These are phyloP conservation scores for Echinometra lucunter DNA, from an alignment of 53 echinoderm and acorn worm genomes.

Conservation along the genomic window DNA sequence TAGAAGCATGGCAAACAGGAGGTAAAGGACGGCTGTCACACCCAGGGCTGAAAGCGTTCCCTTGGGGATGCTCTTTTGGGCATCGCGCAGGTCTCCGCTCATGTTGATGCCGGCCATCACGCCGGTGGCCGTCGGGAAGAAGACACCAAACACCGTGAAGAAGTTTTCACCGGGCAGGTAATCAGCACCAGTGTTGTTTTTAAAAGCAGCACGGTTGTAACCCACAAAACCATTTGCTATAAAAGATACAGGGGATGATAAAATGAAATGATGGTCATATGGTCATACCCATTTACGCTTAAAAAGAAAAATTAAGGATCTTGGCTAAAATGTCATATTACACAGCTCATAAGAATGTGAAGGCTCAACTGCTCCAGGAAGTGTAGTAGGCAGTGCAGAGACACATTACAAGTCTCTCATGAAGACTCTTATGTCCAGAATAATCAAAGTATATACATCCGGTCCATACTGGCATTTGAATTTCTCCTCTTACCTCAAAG, in stretches of 20 bases:
- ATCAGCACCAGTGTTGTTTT: conserved; percentile 85
- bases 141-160: conserved; percentile 98
- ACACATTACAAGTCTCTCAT: too few species aligned
- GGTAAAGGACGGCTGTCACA: conserved; percentile 88
- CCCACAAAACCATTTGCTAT: conserved; percentile 88
- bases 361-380: too few species aligned
- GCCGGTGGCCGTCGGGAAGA: conserved; percentile 98
- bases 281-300: not conserved
- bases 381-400: too few species aligned
- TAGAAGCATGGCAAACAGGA: conserved; percentile 87
- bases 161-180: conserved; percentile 86
- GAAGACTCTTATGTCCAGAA: too few species aligned
- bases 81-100: conserved; percentile 93
- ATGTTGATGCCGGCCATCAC: conserved; percentile 99
- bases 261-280: not conserved
- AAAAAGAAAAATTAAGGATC: too few species aligned
- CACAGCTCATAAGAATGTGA: too few species aligned
- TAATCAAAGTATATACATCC: too few species aligned
- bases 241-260: too few species aligned
- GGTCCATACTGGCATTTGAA: too few species aligned
- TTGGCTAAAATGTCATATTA: too few species aligned
- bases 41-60: conserved; percentile 95
- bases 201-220: conserved; percentile 81
- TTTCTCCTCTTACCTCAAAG: too few species aligned
- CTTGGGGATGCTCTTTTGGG: conserved; percentile 88